Base-by-base conservation (phyloP, 2,888 invertebrate species). In the Drosophila kuntzei region DNA sequence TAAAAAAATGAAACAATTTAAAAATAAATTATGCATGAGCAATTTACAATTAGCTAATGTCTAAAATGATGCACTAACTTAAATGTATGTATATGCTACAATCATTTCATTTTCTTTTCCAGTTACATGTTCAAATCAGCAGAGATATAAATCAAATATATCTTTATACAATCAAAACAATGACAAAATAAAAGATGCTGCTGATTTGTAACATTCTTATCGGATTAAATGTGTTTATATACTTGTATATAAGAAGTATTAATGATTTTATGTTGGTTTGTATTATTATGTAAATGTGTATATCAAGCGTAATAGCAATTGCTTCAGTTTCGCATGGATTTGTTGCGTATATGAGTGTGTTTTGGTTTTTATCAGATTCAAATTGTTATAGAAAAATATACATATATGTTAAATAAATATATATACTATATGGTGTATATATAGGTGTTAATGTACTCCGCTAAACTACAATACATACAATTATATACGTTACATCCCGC, bases 241-340 rank as follows among this genome's bases (percentile, higher is more conserved):
- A 65, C 16, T 43, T 58, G 39, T 70, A 66, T 46, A 46, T 57
- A 51, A 46, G 41, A 46, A 59, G 60, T 36, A 18, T 44, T 60
- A 16, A 16, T 70, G 34, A 47, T 34, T 70, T 54, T 79, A 20
- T 46, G n/a, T 62, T 43, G 53, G 36, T 16, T 39, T 34, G 18
- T 25, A 22, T 53, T 65, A 62, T 65, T 49, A 57, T 63, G 37
- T 65, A 46, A 62, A 59, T 71, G 59, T 76, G 72, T 80, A 77
- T 77, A 87, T 83, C 65, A 88, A 84, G 89, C 88, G 83, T 87
- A 85, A 67, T 83, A 85, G 88, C 79, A 88, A 89, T 84, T 84
- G 89, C 86, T 76, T 83, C 71, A 75, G 80, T 79, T 79, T 80
- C 67, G 69, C 77, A 81, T 76, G 69, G 74, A 68, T 63, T 69